Base-by-base conservation (phyloP, 2,888 invertebrate species). In the Sarcophaga caerulescens region DNA sequence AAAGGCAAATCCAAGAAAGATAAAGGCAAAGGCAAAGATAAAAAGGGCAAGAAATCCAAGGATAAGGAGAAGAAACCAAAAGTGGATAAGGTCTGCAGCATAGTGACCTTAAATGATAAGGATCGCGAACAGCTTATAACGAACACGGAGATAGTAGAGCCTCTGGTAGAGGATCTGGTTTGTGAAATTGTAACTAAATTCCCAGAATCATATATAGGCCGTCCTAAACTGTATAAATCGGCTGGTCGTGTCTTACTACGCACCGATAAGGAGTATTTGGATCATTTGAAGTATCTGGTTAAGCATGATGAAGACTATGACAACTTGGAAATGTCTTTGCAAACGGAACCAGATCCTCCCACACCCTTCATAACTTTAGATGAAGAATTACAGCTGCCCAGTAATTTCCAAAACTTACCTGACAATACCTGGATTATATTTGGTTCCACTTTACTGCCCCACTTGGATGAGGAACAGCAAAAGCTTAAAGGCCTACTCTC, bases 331-430 rank as follows among this genome's bases (percentile, higher is more conserved):
- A 92, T 92, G 76, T 93, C 93, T 82, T 91, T 93, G 85, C 93
- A 93, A 0, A 90, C 92, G 3, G 94, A 94, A 0, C 91, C 94
- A 0, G 89, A 91, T 2, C 93, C 94, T 77, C 6, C 86, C 3
- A 84, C 87, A 2, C 89, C 90, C 0, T 68, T 88, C 17, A 85
- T 92, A 1, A 91, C 93, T 0, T 89, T 94, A 1, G 93, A 94
- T 2, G 92, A 95, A 69, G 96, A 96, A 89, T 90, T 96, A 10
- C 88, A 90, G 0, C 93, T 94, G 68, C 94, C 94, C 0, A 94
- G 93, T 81, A 96, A 96, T 89, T 96, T 95, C 88, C 93, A 93
- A 71, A 90, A 93, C 21, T 90, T 96, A 62, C 95, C 95, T 0
- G 96, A 96, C 88, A 94, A 94, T 6, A 89, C 89, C 1, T 94